Conservation (phyloP, 2,797 vertebrate genomes). For the Coilia nasus region DNA sequence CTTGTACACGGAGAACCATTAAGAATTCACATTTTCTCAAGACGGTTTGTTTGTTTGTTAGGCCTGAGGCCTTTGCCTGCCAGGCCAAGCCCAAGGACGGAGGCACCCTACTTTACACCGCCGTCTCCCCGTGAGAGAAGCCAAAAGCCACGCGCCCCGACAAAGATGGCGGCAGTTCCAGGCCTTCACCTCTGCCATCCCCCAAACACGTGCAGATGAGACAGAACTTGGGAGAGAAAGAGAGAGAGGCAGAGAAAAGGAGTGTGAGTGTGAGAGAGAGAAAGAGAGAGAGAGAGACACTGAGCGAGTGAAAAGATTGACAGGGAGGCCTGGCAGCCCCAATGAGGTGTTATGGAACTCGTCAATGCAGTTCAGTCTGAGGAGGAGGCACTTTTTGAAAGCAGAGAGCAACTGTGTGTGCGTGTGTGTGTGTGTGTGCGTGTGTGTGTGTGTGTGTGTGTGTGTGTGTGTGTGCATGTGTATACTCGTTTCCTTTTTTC, state of each 20-base stretch:
- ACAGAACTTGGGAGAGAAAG: background rate
- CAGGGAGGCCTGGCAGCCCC: background rate
- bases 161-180: background rate
- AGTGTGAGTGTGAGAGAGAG: too few species aligned
- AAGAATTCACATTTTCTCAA: too few species aligned
- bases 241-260: background rate
- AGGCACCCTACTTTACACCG: too few species aligned
- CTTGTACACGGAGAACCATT: too few species aligned
- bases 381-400: background rate
- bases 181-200: background rate
- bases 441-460: background rate
- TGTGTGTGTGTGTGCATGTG: background rate
- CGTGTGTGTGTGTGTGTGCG: background rate
- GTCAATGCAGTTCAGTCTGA: background rate
- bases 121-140: too few species aligned
- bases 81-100: too few species aligned
- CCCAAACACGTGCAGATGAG: background rate
- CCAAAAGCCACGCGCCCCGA: too few species aligned
- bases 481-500: conserved; percentile 39
- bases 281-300: too few species aligned
- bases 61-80: too few species aligned
- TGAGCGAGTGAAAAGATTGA: too few species aligned
- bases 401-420: background rate
- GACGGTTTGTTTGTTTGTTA: too few species aligned
- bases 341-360: background rate